Conservation (phyloP, 2,113 vertebrate genomes). For the Solea senegalensis region DNA sequence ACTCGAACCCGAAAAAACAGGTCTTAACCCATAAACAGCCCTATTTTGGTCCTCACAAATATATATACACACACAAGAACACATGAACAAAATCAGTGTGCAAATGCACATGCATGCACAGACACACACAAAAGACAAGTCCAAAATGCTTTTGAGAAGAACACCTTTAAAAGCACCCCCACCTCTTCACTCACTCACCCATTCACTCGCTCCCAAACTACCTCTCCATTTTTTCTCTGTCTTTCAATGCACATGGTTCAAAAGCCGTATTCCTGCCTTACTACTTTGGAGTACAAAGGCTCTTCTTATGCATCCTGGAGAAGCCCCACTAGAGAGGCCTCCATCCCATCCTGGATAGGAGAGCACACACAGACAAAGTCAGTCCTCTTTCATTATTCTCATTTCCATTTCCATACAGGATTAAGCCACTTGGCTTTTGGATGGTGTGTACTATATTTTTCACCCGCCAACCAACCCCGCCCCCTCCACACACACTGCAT, state of each 20-base stretch:
- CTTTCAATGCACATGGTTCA: constrained; percentile 74
- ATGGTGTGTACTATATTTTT: constrained; percentile 72
- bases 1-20: neutral
- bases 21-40: neutral
- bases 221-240: constrained; percentile 61
- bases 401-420: constrained; percentile 91
- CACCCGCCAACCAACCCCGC: constrained; percentile 27
- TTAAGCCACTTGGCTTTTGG: constrained; percentile 84
- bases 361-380: constrained; percentile 80
- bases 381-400: constrained; percentile 78
- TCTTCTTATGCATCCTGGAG: constrained; percentile 84
- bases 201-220: constrained; percentile 63
- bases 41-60: too few species aligned
- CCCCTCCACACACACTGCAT: constrained; percentile 35
- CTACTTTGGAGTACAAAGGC: constrained; percentile 87
- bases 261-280: constrained; percentile 86
- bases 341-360: constrained; percentile 76
- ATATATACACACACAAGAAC: constrained; percentile 43
- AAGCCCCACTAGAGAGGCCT: constrained; percentile 85
- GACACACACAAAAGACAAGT: constrained; percentile 34
- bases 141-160: constrained; percentile 76
- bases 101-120: constrained; percentile 44
- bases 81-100: constrained; percentile 16
- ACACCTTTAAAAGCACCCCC: constrained; percentile 57
- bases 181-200: constrained; percentile 46